Evolutionary conservation across 2,113 vertebrate genomes (phyloP), one percentile per base, ranked within the genome.

Genomic region (Bambusicola thoracicus): DNA sequence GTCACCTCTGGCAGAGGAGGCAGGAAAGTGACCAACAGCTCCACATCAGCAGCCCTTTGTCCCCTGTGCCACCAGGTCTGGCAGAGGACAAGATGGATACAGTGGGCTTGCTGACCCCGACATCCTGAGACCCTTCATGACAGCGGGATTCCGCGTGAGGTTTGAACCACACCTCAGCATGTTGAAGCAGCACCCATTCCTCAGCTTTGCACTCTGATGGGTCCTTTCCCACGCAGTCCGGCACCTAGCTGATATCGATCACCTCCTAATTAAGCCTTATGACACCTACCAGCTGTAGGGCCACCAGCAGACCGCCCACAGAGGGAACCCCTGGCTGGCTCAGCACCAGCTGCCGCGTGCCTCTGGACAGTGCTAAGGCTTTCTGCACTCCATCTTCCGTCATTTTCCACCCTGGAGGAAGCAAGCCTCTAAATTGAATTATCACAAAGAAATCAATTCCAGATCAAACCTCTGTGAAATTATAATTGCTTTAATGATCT

Each of bases 401-500:
- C 92, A 20, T 95, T 25, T 68, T 48, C 77, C 81, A 10, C 73
- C 94, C 86, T 0, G 11, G 83, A 96, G 94, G 93, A 97, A 96
- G 88, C 93, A 81, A 87, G 94, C 61, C 61, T 93, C 89, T 91
- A 95, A 97, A 96, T 91, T 97, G 96, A 97, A 96, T 96, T 95
- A 97, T 97, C 96, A 93, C 94, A 95, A 94, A 96, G 90, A 90
- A 97, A 97, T 97, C 97, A 96, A 96, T 97, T 92, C 87, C 89
- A 93, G 96, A 96, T 97, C 96, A 97, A 97, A 97, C 89, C 90
- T 91, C 96, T 97, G 95, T 97, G 95, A 97, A 97, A 97, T 96
- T 94, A 81, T 93, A 97, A 97, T 95, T 96, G 95, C 91, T 95
- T 95, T 95, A 95, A 95, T 95, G 93, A 97, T 97, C 94, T 91